Evolutionary conservation across 2,888 invertebrate genomes (phyloP), one percentile per base, ranked within the genome.

Genomic region (Idaea biselata): DNA sequence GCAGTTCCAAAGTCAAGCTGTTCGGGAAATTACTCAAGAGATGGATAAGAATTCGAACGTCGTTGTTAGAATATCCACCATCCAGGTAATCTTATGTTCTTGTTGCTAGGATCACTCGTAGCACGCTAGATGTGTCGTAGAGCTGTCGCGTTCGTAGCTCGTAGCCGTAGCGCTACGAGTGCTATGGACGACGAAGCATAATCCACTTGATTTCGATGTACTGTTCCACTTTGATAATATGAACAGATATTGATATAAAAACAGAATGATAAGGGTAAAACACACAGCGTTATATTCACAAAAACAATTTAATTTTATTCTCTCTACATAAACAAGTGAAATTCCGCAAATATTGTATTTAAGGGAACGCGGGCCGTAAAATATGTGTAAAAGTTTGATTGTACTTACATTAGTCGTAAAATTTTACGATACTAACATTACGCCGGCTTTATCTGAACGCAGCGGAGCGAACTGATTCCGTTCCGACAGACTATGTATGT

Each of bases 331-430:
- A 44, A 44, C 14, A 44, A 44, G 44, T 44, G 14, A 44, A 44
- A 44, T 44, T 44, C 44, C 44, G 14, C 44, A 44, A 44, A 44
- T 44, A 44, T 44, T 44, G 44, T 44, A 44, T 44, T 44, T 44
- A 44, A 44, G 8, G 7, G 14, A 44, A 11, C 8, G 44, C 44
- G 44, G 11, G 14, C 11, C 7, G 44, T 44, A 44, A 44, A 44
- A 44, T 44, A 44, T 44, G 44, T 44, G 44, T 44, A 44, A 44
- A 44, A 44, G 44, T 44, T 44, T 44, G 44, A 44, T 44, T 44
- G 44, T 44, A 44, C 44, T 44, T 44, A 44, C 44, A 44, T 44
- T 14, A 44, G 44, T 44, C 44, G 44, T 44, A 44, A 44, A 44
- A 44, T 44, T 44, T 44, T 14, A 44, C 44, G 44, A 44, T 44